Base-by-base conservation (phyloP, 64 coral and sea anemone species). In the Platygyra sinensis region DNA sequence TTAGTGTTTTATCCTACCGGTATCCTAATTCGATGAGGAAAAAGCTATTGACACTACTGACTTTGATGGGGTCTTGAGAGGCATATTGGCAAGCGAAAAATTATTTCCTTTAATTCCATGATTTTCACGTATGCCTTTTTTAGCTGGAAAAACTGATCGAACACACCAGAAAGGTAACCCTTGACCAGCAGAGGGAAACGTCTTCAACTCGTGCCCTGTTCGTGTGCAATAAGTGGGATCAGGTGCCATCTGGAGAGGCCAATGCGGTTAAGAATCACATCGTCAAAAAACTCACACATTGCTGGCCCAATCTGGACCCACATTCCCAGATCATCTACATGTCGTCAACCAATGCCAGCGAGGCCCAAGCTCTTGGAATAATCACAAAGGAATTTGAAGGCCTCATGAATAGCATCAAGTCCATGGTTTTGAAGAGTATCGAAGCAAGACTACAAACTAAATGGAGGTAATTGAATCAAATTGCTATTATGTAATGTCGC, bases 221-320 rank as follows among this genome's bases (percentile, higher is more conserved):
- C 30, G 80, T 83, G 18, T 83, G 80, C 60, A 83, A 83, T 17
- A 83, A 83, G 60, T 83, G 80, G 80, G 80, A 83, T 60, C 80
- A 65, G 46, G 59, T 83, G 30, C 80, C 80, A 24, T 8, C 61
- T 3, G 20, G 22, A 38, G 80, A 83, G 19, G 32, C 19, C 9
- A 4, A 67, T 16, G 59, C 25, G 20, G 80, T 83, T 19, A 83
- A 64, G 60, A 24, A 65, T 22, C 33, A 83, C n/a, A 27, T 82
- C 17, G 20, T 82, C 16, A 82, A 10, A 31, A 83, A 46, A 7
- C 80, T 83, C 8, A 39, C 61, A 38, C 17, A 32, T 10, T 65
- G 80, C 22, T 83, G 80, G 80, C 80, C 80, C 16, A 17, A 9
- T 31, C 33, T 83, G 22, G 80, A 83, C 22, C 80, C 80, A 5